Base-by-base conservation (phyloP, 2,888 invertebrate species). In the Meandrusa payeni region DNA sequence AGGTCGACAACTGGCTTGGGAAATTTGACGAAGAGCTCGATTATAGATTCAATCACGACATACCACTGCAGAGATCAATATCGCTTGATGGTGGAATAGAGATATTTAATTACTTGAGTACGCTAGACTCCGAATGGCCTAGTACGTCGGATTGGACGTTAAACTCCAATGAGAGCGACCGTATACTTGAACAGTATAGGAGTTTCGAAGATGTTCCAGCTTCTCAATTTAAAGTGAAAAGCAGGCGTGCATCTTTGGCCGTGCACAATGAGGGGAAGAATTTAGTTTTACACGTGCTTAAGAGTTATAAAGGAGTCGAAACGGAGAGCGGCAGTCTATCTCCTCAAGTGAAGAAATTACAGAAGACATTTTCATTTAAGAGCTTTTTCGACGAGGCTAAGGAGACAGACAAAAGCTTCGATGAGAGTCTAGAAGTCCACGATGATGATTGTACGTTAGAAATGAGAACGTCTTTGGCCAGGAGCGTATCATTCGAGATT, bases 141-240 rank as follows among this genome's bases (percentile, higher is more conserved):
- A 64, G 51, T 3, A 61, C 59, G 2, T 79, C 80, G 3, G 47
- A 59, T 6, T 85, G 83, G 82, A 75, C 80, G 13, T 50, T 76
- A 22, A 52, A 75, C 28, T 75, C 78, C 0, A 69, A 70, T 13
- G 68, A 61, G 26, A 57, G 57, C 6, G 48, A 50, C 7, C 44
- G 44, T 15, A 36, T 51, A 11, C 47, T 62, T 23, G 78, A 77
- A 31, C 68, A 61, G 50, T 69, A 69, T 42, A 75, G 68, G 49
- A 83, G 82, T 58, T 76, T 76, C 41, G 86, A 83, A 57, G 83
- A 86, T 80, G 74, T 82, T 54, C 76, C 77, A 19, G 69, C 75
- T 79, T 79, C 81, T 80, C 79, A 65, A 40, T 28, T 45, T 1
- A 64, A 54, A 63, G 61, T 61, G 80, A 86, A 65, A 83, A 85